These are phyloP conservation scores for Orussus abietinus DNA, from an alignment of 1,140 invertebrate genomes.

Conservation along the genomic window DNA sequence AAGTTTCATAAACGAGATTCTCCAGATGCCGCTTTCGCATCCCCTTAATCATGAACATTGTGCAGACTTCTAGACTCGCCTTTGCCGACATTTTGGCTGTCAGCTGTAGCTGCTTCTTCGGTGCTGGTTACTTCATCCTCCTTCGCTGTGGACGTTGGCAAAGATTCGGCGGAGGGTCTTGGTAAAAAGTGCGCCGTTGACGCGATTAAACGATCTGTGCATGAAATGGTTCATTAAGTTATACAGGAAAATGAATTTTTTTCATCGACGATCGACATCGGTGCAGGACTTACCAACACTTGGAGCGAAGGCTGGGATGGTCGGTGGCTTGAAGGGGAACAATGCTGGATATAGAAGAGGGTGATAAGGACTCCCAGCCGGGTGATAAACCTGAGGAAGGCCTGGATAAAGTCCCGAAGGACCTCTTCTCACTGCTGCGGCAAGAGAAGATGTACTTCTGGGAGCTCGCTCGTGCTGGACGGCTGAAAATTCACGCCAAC, in stretches of 20 bases:
- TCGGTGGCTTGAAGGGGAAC: slow-evolving; percentile 51
- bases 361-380: slow-evolving; percentile 38
- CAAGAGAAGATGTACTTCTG: slow-evolving; percentile 53
- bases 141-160: slow-evolving; percentile 49
- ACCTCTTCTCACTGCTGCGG: slow-evolving; percentile 44
- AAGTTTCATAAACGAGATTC: too few species aligned
- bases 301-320: slow-evolving; percentile 40
- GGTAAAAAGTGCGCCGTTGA: slow-evolving; percentile 41
- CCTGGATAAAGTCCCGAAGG: slow-evolving; percentile 40
- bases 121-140: slow-evolving; percentile 74
- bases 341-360: slow-evolving; percentile 49
- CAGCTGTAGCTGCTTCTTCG: slow-evolving; percentile 56
- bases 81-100: too few species aligned
- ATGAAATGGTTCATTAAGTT: too few species aligned
- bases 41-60: too few species aligned
- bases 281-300: slow-evolving; percentile 30
- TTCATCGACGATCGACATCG: too few species aligned
- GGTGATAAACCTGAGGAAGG: slow-evolving; percentile 41
- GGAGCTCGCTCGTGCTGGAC: slow-evolving; percentile 87
- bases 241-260: too few species aligned
- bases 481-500: slow-evolving; percentile 56
- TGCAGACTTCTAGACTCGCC: too few species aligned
- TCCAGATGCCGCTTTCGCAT: too few species aligned
- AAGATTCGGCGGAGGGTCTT: slow-evolving; percentile 33
- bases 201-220: too few species aligned